Conservation (phyloP, 1,140 invertebrate genomes). For the Stegodyphus mimosarum region DNA sequence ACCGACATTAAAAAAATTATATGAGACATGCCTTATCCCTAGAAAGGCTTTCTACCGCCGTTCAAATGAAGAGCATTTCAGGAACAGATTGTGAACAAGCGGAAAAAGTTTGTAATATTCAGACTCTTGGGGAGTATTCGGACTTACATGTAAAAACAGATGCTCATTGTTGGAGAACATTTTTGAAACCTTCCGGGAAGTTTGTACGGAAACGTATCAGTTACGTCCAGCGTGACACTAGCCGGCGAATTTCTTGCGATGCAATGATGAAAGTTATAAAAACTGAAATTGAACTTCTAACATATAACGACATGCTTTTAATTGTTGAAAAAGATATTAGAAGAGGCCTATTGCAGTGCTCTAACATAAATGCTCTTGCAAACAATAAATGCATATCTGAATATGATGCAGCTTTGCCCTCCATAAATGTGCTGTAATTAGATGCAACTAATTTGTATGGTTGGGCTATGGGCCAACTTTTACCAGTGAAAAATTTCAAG, state of each 20-base stretch:
- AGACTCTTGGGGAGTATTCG: constrained; percentile 62
- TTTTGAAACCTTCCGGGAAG: constrained; percentile 64
- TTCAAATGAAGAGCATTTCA: constrained; percentile 4
- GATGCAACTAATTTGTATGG: constrained; percentile 64
- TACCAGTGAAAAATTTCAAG: not conserved
- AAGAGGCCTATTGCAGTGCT: constrained; percentile 60
- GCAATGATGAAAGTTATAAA: not conserved
- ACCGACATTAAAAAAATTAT: constrained; percentile 53
- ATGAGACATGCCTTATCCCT: constrained; percentile 61
- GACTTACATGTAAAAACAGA: constrained; percentile 63
- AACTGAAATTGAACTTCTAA: not conserved
- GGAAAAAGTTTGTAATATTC: constrained; percentile 62
- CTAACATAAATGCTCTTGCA: constrained; percentile 63
- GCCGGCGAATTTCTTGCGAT: not conserved
- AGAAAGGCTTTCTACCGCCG: not conserved
- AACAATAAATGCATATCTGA: constrained; percentile 63
- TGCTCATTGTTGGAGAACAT: constrained; percentile 61
- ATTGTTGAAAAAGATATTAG: constrained; percentile 43
- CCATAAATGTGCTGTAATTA: constrained; percentile 61
- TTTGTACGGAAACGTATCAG: constrained; percentile 7
- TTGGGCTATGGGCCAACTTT: constrained; percentile 14
- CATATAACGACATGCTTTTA: not conserved
- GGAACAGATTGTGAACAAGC: constrained; percentile 5
- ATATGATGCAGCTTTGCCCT: constrained; percentile 56
- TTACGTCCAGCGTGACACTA: not conserved